Evolutionary conservation across 2,113 vertebrate species (phyloP), one percentile per base, ranked within the genome.

Genomic region (Spea multiplicata): DNA sequence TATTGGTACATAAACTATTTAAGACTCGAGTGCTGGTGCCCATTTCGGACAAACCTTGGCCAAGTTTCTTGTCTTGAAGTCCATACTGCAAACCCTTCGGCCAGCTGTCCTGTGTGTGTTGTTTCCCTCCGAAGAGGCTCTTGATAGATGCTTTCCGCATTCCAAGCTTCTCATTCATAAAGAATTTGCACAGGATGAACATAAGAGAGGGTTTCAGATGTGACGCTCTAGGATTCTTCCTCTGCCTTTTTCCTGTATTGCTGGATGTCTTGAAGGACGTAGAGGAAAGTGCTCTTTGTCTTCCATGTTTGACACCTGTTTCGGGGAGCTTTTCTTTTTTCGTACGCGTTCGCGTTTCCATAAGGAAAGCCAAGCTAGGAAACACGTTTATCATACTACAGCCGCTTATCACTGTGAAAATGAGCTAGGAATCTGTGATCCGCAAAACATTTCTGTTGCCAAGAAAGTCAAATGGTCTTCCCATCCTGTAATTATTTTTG

Each of bases 101-200:
- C 74, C 66, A 55, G 74, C 65, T 67, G 53, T 49, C 5, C n/a
- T 16, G 30, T 53, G 55, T 53, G 55, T 49, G 66, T 71, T 50
- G 55, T 48, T 52, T 71, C 48, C 57, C 46, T 53, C 5, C 0
- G 59, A 6, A 65, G 59, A 44, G 44, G 49, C 59, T 52, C 46
- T 5, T 73, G 71, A 67, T 73, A 49, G 61, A 73, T 30, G 16
- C 30, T 67, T 72, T 80, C 77, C 77, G 77, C 71, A 80, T 80
- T 80, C 77, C 77, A 59, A 8, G 70, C 3, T 44, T 49, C n/a
- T 67, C 45, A 67, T 66, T 67, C 49, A 10, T 14, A n/a, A 73
- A 46, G 77, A 73, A 80, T 80, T 67, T 68, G 7, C 62, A 80
- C 77, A 80, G 71, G 77, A 80, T 67, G 71, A 53, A 50, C 61